A percentile compares a stretch with the other conserved stretches of the same genome.
These are phyloP conservation scores for Prolemur simus DNA, from an alignment of 2,113 vertebrate species.

Conservation along the genomic window DNA sequence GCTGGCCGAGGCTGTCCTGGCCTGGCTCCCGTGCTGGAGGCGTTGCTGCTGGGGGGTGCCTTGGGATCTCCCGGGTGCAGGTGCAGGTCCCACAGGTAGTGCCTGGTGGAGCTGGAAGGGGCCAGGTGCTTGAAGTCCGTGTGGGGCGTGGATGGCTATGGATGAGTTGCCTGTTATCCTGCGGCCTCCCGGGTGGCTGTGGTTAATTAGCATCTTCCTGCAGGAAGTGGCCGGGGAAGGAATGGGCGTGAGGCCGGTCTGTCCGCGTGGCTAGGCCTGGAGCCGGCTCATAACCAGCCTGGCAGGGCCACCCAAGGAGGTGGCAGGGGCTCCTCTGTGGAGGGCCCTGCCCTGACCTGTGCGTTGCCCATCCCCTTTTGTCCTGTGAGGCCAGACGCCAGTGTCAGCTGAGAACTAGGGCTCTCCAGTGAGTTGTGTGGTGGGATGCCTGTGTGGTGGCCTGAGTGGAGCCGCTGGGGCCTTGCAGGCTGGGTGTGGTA, in stretches of 20 bases:
- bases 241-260: neutral
- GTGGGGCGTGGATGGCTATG: neutral
- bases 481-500: neutral
- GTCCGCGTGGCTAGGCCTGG: neutral
- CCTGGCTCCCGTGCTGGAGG: neutral
- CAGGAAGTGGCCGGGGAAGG: neutral
- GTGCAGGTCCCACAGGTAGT: neutral
- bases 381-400: neutral
- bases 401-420: neutral
- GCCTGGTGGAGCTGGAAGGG: neutral
- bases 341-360: neutral
- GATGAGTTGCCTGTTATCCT: neutral
- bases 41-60: too few species aligned
- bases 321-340: neutral
- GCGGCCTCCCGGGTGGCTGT: neutral
- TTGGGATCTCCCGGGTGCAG: neutral
- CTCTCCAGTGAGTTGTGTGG: neutral
- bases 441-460: neutral
- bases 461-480: neutral
- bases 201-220: constrained; percentile 26
- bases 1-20: neutral
- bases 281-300: neutral
- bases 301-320: neutral
- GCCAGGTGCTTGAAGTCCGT: neutral
- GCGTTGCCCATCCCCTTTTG: neutral